These are phyloP conservation scores for Thalassoma bifasciatum DNA, from an alignment of 2,113 vertebrate genomes.

Conservation along the genomic window DNA sequence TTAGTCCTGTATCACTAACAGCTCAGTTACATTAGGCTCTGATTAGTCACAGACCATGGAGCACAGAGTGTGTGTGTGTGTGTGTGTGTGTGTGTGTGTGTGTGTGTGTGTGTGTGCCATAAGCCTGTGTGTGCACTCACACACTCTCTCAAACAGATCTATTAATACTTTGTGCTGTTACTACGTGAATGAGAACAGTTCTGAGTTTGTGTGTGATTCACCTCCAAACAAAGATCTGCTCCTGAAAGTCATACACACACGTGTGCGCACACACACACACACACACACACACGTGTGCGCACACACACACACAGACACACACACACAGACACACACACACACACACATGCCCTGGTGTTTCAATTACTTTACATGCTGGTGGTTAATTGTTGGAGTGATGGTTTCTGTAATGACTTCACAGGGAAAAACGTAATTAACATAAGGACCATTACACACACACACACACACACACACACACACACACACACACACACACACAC, in stretches of 20 bases:
- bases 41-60: conserved; percentile 11
- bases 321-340: conserved; percentile 8
- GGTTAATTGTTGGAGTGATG: conserved; percentile 54
- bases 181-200: conserved; percentile 28
- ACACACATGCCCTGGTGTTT: conserved; percentile 23
- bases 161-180: conserved; percentile 34
- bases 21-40: neutral
- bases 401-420: conserved; percentile 54
- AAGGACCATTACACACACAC: neutral
- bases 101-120: too few relatives aligned
- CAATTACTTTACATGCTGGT: conserved; percentile 55
- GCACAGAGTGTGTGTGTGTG: neutral
- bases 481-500: conserved; percentile 9
- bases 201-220: conserved; percentile 49
- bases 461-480: conserved; percentile 7
- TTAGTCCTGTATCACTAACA: neutral
- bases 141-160: neutral
- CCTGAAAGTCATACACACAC: conserved; percentile 26
- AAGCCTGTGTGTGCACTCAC: too few relatives aligned
- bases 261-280: conserved; percentile 5
- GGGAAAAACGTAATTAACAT: conserved; percentile 36
- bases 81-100: too few relatives aligned
- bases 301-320: conserved; percentile 5
- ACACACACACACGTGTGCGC: neutral
- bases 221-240: conserved; percentile 49